Evolutionary conservation across 1,140 invertebrate genomes (phyloP).

Genomic region (Plutomurus gul): DNA sequence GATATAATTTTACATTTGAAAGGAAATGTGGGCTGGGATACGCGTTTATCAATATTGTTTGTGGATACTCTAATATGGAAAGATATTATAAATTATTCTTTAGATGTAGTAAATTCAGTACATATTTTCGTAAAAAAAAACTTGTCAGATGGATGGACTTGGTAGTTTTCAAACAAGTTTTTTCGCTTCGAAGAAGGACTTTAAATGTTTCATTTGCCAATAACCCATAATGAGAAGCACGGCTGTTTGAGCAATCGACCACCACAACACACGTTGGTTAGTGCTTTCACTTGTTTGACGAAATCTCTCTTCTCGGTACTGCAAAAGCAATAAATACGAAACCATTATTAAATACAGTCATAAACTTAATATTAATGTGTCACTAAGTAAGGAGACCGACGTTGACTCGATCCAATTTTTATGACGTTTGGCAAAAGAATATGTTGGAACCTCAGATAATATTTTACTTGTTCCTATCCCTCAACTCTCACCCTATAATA

Average conservation of each 20-base stretch:
- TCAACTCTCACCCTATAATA: too few relatives aligned
- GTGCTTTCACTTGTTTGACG: constrained; percentile 97
- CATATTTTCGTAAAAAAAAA: background rate
- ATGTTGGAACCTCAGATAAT: too few relatives aligned
- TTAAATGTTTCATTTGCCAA: constrained; percentile 99
- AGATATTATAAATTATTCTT: background rate
- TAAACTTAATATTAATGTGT: background rate
- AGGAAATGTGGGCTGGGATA: too few relatives aligned
- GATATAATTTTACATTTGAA: too few relatives aligned
- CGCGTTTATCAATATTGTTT: too few relatives aligned
- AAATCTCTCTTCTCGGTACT: constrained; percentile 98
- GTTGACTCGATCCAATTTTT: too few relatives aligned
- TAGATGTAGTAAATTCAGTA: too few relatives aligned
- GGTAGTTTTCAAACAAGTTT: constrained; percentile 89
- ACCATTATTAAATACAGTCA: background rate
- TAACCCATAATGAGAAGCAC: constrained; percentile 91
- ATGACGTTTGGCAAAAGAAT: too few relatives aligned
- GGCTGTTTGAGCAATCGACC: constrained; percentile 90
- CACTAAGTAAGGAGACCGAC: too few relatives aligned
- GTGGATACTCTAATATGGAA: too few relatives aligned
- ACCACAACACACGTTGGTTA: constrained; percentile 95
- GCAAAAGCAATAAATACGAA: constrained; percentile 58
- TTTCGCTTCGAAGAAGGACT: constrained; percentile 99
- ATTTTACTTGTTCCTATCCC: too few relatives aligned
- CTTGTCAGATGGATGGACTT: background rate